phyloP scores from a whole-genome alignment of 2,888 invertebrate species.

The Germaria angustata region DNA sequence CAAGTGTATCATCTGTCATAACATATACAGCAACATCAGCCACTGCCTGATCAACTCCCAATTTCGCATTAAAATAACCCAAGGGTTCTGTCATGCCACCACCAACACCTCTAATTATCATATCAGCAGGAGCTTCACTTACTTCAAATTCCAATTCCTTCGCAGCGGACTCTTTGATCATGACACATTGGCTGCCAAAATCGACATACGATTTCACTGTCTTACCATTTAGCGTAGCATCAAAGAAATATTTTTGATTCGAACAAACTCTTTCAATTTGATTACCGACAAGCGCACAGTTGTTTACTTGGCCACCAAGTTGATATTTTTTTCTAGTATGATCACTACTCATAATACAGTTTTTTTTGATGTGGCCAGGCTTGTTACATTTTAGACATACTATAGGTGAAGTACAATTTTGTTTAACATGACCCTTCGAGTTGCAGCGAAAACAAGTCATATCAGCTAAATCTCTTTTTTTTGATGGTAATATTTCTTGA shows the following conservation, averaged over 20 bases:
- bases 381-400: slow-evolving; percentile 12
- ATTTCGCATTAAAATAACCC: no score
- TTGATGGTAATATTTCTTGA: not conserved
- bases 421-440: slow-evolving; percentile 1
- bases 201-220: slow-evolving; percentile 19
- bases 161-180: no score
- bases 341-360: not conserved
- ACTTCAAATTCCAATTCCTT: no score
- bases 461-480: no score
- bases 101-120: no score
- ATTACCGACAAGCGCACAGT: not conserved
- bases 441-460: slow-evolving; percentile 15
- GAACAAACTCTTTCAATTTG: not conserved
- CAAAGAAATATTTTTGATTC: slow-evolving; percentile 20
- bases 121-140: not conserved
- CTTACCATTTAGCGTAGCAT: slow-evolving; percentile 4
- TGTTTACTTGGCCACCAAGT: not conserved
- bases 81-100: no score
- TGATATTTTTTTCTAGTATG: not conserved
- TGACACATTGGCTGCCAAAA: not conserved
- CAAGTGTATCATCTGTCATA: not conserved
- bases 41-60: no score
- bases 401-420: slow-evolving; percentile 19
- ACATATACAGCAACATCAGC: not conserved
- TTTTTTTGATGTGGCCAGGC: slow-evolving; percentile 7